phyloP scores from a whole-genome alignment of 2,797 vertebrate species.

The Gymnopithys bicolor region DNA sequence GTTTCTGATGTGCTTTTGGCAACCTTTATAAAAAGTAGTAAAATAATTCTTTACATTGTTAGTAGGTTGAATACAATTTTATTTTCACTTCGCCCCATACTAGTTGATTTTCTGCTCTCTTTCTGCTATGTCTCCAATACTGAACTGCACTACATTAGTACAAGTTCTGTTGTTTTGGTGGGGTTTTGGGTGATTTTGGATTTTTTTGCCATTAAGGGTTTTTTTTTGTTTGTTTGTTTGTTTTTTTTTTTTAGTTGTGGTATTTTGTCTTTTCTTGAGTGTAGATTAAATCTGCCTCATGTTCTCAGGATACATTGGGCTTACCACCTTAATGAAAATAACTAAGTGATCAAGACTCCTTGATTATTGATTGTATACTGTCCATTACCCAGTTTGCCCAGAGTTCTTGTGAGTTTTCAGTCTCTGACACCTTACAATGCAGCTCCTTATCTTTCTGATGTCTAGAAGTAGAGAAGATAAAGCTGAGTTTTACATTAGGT shows the following conservation, averaged over 20 bases:
- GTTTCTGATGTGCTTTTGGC: not conserved
- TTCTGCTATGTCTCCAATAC: not conserved
- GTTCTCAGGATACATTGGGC: not conserved
- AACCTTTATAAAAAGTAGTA: not conserved
- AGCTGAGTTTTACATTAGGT: not conserved
- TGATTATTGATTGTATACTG: not conserved
- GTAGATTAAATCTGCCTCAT: not conserved
- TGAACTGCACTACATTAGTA: not conserved
- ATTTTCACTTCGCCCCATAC: not conserved
- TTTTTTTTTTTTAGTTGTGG: not conserved
- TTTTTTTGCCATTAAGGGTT: not conserved
- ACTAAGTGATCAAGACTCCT: not conserved
- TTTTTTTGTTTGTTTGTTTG: not conserved
- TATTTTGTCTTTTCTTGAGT: not conserved
- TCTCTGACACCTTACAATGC: not conserved
- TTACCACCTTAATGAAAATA: not conserved
- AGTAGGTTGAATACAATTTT: not conserved
- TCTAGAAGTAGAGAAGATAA: not conserved
- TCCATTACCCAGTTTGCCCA: not conserved
- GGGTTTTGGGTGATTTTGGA: not conserved
- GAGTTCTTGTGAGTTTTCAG: not conserved
- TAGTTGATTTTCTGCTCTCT: not conserved
- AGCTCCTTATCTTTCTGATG: not conserved
- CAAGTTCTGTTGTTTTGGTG: not conserved
- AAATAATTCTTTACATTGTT: not conserved